phyloP scores from a whole-genome alignment of 2,797 vertebrate genomes.

The Hemitrygon akajei region DNA sequence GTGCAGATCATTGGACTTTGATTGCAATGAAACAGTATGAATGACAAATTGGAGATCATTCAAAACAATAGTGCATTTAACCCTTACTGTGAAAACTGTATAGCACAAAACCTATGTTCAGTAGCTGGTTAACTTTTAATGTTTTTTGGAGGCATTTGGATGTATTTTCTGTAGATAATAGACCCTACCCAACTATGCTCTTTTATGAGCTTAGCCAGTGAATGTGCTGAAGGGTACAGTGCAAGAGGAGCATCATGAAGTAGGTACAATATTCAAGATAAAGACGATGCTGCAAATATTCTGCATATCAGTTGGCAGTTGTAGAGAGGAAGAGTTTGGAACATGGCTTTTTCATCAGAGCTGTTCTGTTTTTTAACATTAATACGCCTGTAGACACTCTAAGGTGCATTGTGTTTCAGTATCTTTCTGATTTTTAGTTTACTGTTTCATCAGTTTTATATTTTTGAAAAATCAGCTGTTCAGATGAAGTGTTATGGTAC shows the following conservation, averaged over 20 bases:
- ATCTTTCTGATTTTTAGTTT: too few relatives aligned
- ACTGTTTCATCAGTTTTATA: too few relatives aligned
- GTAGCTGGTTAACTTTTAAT: not conserved
- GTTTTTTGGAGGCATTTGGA: not conserved
- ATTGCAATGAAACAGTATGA: not conserved
- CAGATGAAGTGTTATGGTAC: too few relatives aligned
- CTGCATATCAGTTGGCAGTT: too few relatives aligned
- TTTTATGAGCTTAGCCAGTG: not conserved
- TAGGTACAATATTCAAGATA: not conserved
- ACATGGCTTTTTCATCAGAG: too few relatives aligned
- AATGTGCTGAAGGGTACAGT: not conserved
- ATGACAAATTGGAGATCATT: not conserved
- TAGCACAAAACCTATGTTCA: not conserved
- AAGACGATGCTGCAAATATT: not conserved
- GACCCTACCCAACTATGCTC: not conserved
- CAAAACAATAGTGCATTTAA: not conserved
- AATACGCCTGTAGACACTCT: too few relatives aligned
- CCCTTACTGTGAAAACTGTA: not conserved
- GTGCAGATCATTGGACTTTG: conserved; percentile 4
- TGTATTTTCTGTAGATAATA: not conserved
- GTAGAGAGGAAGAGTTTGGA: too few relatives aligned
- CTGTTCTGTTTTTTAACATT: too few relatives aligned
- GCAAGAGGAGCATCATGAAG: not conserved
- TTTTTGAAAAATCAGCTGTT: too few relatives aligned
- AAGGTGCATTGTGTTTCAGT: too few relatives aligned